Evolutionary conservation across 23 tunicate genomes (phyloP), one percentile per base, ranked within the genome.

Genomic region (Trididemnum nubilum): DNA sequence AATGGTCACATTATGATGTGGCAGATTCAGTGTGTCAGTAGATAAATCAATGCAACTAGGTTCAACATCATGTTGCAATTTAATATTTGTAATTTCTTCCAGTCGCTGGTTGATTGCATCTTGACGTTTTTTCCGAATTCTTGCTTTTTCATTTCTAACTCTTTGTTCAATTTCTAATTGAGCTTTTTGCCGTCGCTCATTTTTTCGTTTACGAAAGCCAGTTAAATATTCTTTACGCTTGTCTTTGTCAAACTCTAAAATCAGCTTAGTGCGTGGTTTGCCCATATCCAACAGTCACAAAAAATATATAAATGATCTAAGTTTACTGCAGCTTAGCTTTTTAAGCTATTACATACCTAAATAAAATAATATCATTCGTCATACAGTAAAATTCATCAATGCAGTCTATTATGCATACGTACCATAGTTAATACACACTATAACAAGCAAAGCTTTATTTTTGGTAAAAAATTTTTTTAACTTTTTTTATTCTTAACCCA

Each of bases 121-220:
- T 38, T 81, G 83, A 76, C 87, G 81, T 18, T 76, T 64, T 49
- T 81, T 86, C 58, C 82, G 85, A 1, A 91, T 91, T 64, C 81
- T 66, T 22, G 49, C 64, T 50, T 78, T 51, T 65, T 91, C 89
- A 73, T 86, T 87, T 66, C 60, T 66, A 22, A 87, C 35, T 60
- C 76, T 82, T 50, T 91, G 60, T 24, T 91, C 97, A 29, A 82
- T 35, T 73, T 91, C 65, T 29, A 9, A 19, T 65, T 71, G 65
- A 0, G 97, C 97, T 34, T 79, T 80, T 69, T 85, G 81, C 35
- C 87, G 76, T 76, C 97, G 79, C 36, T 82, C 97, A 32, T 85
- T 86, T 81, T 91, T 91, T 51, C 97, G 79, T 38, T 91, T 91
- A 36, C 77, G 72, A 76, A 91, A 91, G 9, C 97, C 97, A 34